Conservation (phyloP, 2,888 invertebrate species). For the Epirrhoe alternata region DNA sequence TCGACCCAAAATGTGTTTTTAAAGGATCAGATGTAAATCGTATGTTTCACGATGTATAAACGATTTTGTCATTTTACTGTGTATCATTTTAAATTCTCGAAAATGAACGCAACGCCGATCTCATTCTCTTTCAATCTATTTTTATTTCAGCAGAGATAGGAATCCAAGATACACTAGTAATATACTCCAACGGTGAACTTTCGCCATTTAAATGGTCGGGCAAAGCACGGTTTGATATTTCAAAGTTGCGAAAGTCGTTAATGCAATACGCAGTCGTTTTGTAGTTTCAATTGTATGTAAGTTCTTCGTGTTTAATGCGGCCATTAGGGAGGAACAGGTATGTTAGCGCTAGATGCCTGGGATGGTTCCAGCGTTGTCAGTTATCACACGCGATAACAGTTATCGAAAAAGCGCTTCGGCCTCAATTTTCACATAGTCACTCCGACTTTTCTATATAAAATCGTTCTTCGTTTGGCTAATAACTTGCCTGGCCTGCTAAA, state of each 20-base stretch:
- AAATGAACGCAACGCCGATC: not conserved
- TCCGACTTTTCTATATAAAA: too few relatives aligned
- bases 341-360: conserved; percentile 41
- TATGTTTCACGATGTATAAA: too few relatives aligned
- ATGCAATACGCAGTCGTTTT: conserved; percentile 50
- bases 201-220: conserved; percentile 58
- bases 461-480: too few relatives aligned
- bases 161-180: conserved; percentile 49
- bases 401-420: conserved; percentile 11
- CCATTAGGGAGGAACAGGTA: conserved; percentile 47
- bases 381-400: conserved; percentile 20
- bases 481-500: too few relatives aligned
- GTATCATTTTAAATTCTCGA: too few relatives aligned
- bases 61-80: too few relatives aligned
- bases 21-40: too few relatives aligned
- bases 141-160: conserved; percentile 23
- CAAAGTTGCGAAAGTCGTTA: conserved; percentile 55
- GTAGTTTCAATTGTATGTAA: conserved; percentile 51
- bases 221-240: conserved; percentile 60
- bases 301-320: conserved; percentile 50
- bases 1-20: too few relatives aligned
- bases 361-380: conserved; percentile 37
- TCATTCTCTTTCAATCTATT: not conserved
- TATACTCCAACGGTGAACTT: conserved; percentile 56
- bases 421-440: not conserved